Conservation (phyloP, 2,113 vertebrate species). For the Formicarius rufipectus region DNA sequence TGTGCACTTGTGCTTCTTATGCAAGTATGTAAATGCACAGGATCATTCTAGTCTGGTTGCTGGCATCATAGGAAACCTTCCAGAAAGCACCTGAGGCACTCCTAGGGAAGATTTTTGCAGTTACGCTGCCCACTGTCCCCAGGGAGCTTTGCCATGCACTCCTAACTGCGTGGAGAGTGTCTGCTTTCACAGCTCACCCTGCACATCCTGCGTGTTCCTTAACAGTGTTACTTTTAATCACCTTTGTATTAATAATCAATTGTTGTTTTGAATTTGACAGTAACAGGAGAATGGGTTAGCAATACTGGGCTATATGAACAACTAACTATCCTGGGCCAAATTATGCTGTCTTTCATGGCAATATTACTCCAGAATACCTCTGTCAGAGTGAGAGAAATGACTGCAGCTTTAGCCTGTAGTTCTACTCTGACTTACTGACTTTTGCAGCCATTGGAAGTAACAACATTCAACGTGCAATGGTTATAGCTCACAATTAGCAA, state of each 20-base stretch:
- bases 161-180: neutral
- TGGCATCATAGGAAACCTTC: neutral
- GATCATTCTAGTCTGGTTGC: neutral
- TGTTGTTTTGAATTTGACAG: constrained; percentile 32
- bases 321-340: neutral
- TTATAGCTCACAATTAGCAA: neutral
- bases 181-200: constrained; percentile 14
- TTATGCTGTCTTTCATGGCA: neutral
- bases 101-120: neutral
- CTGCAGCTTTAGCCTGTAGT: neutral
- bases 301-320: neutral
- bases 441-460: neutral
- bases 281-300: neutral
- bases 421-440: neutral
- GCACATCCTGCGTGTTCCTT: neutral
- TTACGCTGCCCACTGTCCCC: neutral
- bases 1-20: neutral
- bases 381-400: neutral
- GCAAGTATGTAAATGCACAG: rapidly evolving
- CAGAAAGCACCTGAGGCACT: neutral
- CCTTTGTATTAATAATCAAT: neutral
- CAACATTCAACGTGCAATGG: neutral
- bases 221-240: neutral
- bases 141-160: neutral
- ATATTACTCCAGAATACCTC: neutral